These are phyloP conservation scores for Corticium candelabrum DNA, from an alignment of 37 sponge, comb jelly and placozoan genomes.

Conservation along the genomic window DNA sequence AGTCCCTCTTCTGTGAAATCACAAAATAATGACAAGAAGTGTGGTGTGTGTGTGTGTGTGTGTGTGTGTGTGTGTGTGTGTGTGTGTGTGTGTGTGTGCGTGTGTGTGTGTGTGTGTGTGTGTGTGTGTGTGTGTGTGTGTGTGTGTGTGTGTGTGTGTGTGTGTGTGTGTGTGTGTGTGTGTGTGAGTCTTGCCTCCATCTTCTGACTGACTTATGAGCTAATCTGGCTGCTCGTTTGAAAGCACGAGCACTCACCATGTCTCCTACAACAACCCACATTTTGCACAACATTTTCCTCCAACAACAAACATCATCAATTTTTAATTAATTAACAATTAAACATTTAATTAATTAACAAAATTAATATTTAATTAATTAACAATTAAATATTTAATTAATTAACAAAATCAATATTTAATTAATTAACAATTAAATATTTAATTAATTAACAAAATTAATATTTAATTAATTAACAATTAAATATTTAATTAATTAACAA, in stretches of 20 bases:
- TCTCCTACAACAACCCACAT: too few relatives aligned
- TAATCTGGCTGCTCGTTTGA: neutral
- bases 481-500: too few relatives aligned
- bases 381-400: too few relatives aligned
- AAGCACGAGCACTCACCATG: neutral
- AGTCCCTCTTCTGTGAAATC: neutral
- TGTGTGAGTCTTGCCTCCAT: neutral
- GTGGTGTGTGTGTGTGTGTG: slow-evolving; percentile 11
- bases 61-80: neutral
- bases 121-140: slow-evolving; percentile 9
- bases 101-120: neutral
- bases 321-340: too few relatives aligned
- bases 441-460: too few relatives aligned
- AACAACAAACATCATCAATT: neutral
- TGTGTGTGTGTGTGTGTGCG: slow-evolving; percentile 6
- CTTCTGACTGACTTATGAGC: neutral
- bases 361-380: too few relatives aligned
- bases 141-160: neutral
- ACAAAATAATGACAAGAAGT: slow-evolving; percentile 32
- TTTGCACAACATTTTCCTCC: too few relatives aligned
- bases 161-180: slow-evolving; percentile 8
- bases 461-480: too few relatives aligned
- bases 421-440: too few relatives aligned
- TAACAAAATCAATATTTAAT: too few relatives aligned
- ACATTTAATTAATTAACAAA: too few relatives aligned